These are phyloP conservation scores for Anastrepha ludens DNA, from an alignment of 1,140 invertebrate species.

Conservation along the genomic window DNA sequence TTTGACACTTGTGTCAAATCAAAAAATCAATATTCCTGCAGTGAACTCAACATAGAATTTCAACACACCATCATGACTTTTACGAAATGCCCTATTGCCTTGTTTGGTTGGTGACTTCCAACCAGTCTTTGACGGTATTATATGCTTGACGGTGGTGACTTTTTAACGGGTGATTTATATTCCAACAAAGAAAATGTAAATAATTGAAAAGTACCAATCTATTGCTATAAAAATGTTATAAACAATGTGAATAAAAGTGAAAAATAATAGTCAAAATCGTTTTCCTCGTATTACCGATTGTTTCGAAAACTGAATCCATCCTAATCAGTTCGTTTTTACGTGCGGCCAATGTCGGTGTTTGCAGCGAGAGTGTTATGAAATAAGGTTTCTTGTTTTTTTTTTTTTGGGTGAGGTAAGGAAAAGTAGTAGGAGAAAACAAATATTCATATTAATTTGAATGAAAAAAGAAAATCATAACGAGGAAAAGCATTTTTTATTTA, in stretches of 20 bases:
- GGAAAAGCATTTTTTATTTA: too few species aligned
- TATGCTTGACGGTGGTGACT: constrained; percentile 9
- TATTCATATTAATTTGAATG: too few species aligned
- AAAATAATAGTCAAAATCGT: background rate
- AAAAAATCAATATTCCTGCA: constrained; percentile 28
- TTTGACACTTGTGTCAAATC: constrained; percentile 9
- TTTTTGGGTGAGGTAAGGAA: constrained; percentile 23
- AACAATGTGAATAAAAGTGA: background rate
- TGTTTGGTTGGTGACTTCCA: constrained; percentile 1
- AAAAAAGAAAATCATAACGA: too few species aligned
- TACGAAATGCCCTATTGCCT: background rate
- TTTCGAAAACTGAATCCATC: background rate
- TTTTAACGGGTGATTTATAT: background rate
- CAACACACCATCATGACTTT: background rate
- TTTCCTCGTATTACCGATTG: background rate
- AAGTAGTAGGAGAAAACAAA: background rate
- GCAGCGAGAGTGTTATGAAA: constrained; percentile 33
- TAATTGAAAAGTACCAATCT: constrained; percentile 7
- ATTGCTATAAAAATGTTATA: background rate
- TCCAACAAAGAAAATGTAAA: constrained; percentile 12
- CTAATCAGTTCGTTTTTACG: background rate
- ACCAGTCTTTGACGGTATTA: constrained; percentile 5
- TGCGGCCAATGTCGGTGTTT: background rate
- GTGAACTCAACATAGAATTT: background rate
- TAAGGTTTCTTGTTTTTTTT: background rate